Base-by-base conservation (phyloP, 2,888 invertebrate species). In the Cetonia aurata region DNA sequence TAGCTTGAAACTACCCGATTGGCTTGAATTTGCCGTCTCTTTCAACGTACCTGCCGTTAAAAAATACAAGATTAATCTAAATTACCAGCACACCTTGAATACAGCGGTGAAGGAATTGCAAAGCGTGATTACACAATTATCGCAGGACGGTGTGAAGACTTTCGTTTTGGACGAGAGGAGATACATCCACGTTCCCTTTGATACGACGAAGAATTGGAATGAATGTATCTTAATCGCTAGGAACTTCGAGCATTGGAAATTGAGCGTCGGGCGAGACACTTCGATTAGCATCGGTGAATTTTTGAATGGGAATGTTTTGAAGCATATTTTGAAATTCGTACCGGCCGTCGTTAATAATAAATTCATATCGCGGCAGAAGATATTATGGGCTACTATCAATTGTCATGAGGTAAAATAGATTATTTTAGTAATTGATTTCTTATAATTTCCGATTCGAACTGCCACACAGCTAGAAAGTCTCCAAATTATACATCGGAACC, bases 301-400 rank as follows among this genome's bases (percentile, higher is more conserved):
- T 76, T 81, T 78, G 55, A 80, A 78, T 70, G 79, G 80, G 0
- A 78, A 82, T 62, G 71, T 75, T 19, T 75, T 84, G 52, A 85
- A 85, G 76, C 82, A 84, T 74, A 83, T 85, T 13, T 87, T 87
- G 72, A 87, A 87, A 74, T 88, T 87, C 78, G 83, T 85, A 73
- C 87, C 88, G 1, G 75, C 79, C 31, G 74, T 80, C 62, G 74
- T 78, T 48, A 72, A 75, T 44, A 79, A 80, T 67, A 80, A 80
- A 70, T 87, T 88, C 78, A 87, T 92, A 67, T 92, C 92, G 0
- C 83, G 92, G 55, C 92, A 92, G 80, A 87, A 89, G 73, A 84
- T 92, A 53, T 81, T 92, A 31, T 81, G 91, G 73, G 87, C 90
- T 13, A 83, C 86, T 69, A 83, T 91, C 33, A 86, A 86, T 73